These are phyloP conservation scores for Onychostoma macrolepis DNA, from an alignment of 2,113 vertebrate species.

Conservation along the genomic window DNA sequence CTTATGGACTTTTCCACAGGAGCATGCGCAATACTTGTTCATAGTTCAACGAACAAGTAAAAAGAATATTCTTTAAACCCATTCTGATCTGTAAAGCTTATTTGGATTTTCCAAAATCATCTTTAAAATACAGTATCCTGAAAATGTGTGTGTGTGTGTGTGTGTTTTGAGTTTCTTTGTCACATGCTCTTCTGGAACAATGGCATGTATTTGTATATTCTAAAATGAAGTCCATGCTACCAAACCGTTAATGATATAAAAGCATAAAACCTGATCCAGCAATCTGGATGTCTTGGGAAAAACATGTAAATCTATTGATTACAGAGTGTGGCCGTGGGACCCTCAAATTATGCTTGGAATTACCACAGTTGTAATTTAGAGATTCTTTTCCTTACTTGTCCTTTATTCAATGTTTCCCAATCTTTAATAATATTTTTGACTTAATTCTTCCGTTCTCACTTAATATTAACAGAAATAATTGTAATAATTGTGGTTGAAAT, in stretches of 20 bases:
- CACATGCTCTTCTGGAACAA: background rate
- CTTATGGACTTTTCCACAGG: background rate
- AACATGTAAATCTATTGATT: background rate
- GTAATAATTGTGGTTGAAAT: conserved; percentile 1
- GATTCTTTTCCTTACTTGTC: too few species aligned
- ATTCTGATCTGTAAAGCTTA: background rate
- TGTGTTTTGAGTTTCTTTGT: too few species aligned
- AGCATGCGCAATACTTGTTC: background rate
- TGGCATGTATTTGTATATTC: background rate
- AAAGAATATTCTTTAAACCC: background rate
- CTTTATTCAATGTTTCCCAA: too few species aligned
- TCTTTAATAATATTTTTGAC: background rate
- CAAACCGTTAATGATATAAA: too few species aligned
- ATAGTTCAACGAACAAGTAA: background rate
- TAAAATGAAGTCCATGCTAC: background rate
- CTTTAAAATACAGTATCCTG: too few species aligned
- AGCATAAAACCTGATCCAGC: background rate
- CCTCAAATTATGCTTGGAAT: background rate
- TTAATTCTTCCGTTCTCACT: background rate
- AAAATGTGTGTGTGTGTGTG: too few species aligned
- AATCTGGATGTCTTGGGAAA: too few species aligned
- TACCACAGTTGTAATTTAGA: background rate
- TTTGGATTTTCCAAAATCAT: too few species aligned
- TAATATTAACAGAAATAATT: background rate
- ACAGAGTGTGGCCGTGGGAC: background rate